Base-by-base conservation (phyloP, 2,888 invertebrate genomes). In the Limnephilus rhombicus region DNA sequence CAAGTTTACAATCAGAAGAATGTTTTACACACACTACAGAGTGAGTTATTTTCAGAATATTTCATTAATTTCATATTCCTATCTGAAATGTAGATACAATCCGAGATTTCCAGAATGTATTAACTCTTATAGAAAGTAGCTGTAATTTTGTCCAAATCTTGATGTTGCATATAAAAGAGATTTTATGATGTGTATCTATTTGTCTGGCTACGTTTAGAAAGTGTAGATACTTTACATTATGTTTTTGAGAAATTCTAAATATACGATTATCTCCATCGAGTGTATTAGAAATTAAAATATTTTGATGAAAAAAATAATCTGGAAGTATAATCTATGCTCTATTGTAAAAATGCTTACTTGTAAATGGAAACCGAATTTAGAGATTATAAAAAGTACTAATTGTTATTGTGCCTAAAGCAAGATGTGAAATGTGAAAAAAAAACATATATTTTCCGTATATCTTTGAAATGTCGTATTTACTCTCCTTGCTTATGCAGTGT, bases 341-440 rank as follows among this genome's bases (percentile, higher is more conserved):
- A 89, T 85, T 91, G 85, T 92, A 92, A 41, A 83, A 90, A 90
- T 53, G 88, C 88, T 91, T 91, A 91, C 81, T 89, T 89, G 91
- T 88, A 89, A 93, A 92, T 90, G 49, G 37, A 92, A 93, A 90
- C 93, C 92, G 93, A 93, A 93, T 93, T 93, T 93, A 92, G 93
- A 29, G 82, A 85, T 87, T 68, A 87, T 7, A 92, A 93, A 92
- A 89, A 86, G 87, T 90, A 93, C 91, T 93, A 92, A 93, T 93
- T 93, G 91, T 93, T 91, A 93, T 92, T 93, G 93, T 93, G 93
- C 93, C 93, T 93, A 91, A 92, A 92, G 93, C 93, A 93, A 93
- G 82, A 91, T 92, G 85, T 83, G 87, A 89, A 90, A 90, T 45
- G 85, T 92, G 45, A 90, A 89, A 45, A 41, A 88, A 88, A 91